Evolutionary conservation across 30 jellyfish, hydroid and myxozoan genomes (phyloP), one percentile per base, ranked within the genome.

Genomic region (Turritopsis dohrnii): DNA sequence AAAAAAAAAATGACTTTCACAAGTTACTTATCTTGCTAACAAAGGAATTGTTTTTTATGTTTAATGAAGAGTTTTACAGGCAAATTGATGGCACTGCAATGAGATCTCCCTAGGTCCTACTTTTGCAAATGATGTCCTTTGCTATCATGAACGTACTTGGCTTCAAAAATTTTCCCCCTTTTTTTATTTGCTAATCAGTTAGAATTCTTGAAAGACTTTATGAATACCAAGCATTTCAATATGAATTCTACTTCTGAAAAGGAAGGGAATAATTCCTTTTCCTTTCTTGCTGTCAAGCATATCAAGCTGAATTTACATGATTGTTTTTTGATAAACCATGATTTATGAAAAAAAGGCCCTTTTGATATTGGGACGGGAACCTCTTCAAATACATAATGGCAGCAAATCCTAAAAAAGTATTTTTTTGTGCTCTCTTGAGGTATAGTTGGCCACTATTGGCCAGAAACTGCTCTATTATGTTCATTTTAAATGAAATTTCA

Each of bases 81-180:
- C 82, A 74, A 28, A 74, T 74, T 74, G 76, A 66, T 26, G 29
- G 76, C 27, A 17, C 17, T 17, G 88, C 88, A 54, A 65, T 81
- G 88, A 85, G 88, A 13, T 65, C 88, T 25, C 85, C 88, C 65
- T 81, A 65, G 88, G 88, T 8, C 88, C 88, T 52, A 65, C 83
- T 16, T 60, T 81, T 21, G 88, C 88, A 13, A 66, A 65, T 60
- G 52, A 5, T n/a, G 8, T 74, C 60, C 60, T 74, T 22, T 74
- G 82, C 54, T 74, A 25, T 74, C 82, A 74, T 25, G 82, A 74
- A 74, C 60, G 52, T 22, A 74, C 8, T 25, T 74, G 82, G 82
- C 52, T 74, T 20, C 53, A 74, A 28, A 16, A 74, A 74, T 74
- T 74, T 74, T 74, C 20, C 54, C 21, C 9, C 82, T 74, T 74